These are phyloP conservation scores for Diachrysia chrysitis DNA, from an alignment of 2,888 invertebrate genomes.

Conservation along the genomic window DNA sequence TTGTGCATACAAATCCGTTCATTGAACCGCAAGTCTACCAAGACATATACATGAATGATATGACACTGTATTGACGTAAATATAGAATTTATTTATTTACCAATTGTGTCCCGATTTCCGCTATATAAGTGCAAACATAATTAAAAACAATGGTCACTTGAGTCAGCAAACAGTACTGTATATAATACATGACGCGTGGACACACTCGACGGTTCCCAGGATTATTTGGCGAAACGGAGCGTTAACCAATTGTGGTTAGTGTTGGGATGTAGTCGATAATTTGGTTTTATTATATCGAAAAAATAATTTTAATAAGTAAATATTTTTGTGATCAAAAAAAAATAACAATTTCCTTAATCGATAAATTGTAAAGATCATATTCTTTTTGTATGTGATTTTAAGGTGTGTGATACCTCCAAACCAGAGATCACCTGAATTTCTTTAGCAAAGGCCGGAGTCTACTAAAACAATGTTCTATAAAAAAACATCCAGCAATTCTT, in stretches of 20 bases:
- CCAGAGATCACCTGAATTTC: too few relatives aligned
- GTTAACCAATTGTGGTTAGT: conserved; percentile 67
- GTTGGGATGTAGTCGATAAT: conserved; percentile 49
- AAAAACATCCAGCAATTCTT: too few relatives aligned
- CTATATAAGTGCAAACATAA: conserved; percentile 41
- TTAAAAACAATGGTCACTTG: conserved; percentile 50
- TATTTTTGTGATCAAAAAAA: too few relatives aligned
- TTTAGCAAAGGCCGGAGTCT: too few relatives aligned
- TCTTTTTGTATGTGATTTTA: neutral
- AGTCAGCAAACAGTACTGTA: conserved; percentile 43
- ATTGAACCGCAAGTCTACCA: too few relatives aligned
- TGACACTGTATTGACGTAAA: too few relatives aligned
- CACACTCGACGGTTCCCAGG: conserved; percentile 66
- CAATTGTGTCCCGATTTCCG: conserved; percentile 8
- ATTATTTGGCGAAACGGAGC: conserved; percentile 67
- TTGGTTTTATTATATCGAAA: conserved; percentile 36
- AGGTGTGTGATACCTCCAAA: too few relatives aligned
- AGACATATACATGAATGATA: too few relatives aligned
- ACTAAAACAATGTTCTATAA: too few relatives aligned
- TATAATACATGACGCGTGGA: conserved; percentile 53
- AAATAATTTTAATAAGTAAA: too few relatives aligned
- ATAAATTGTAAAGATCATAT: neutral
- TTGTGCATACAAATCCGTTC: too few relatives aligned
- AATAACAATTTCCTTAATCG: too few relatives aligned
- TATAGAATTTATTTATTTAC: neutral